A percentile compares a stretch with the other conserved stretches of the same genome.
phyloP scores from a whole-genome alignment of 2,797 vertebrate genomes.

The Falco columbarius region DNA sequence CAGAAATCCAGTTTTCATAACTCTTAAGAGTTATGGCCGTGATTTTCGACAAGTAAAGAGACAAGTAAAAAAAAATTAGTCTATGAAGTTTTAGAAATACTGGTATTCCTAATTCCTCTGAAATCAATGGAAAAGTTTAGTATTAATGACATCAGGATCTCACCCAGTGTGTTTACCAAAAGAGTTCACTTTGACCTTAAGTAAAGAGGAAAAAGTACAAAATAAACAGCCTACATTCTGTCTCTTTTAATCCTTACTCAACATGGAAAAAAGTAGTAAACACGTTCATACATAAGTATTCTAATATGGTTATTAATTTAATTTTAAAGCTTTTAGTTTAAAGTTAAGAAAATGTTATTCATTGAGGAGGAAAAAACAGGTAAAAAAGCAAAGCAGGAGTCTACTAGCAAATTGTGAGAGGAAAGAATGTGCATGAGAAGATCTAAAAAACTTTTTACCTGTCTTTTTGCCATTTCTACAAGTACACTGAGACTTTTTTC shows the following conservation, averaged over 20 bases:
- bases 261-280: background rate
- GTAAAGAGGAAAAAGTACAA: background rate
- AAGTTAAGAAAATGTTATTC: background rate
- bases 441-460: conserved; percentile 6
- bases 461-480: conserved; percentile 58
- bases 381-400: background rate
- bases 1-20: background rate
- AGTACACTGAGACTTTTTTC: conserved; percentile 67
- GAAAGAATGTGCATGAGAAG: background rate
- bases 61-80: background rate
- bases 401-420: background rate
- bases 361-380: background rate
- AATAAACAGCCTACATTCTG: background rate
- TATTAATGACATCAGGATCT: background rate
- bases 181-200: background rate
- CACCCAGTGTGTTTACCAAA: background rate
- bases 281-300: background rate
- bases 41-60: background rate
- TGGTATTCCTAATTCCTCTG: background rate
- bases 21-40: background rate
- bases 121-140: background rate
- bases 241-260: background rate
- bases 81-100: background rate
- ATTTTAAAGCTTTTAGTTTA: background rate
- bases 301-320: background rate